A percentile compares a stretch with the other conserved stretches of the same genome.
phyloP scores from a whole-genome alignment of 1,140 invertebrate genomes.

The Trichonephila inaurata region DNA sequence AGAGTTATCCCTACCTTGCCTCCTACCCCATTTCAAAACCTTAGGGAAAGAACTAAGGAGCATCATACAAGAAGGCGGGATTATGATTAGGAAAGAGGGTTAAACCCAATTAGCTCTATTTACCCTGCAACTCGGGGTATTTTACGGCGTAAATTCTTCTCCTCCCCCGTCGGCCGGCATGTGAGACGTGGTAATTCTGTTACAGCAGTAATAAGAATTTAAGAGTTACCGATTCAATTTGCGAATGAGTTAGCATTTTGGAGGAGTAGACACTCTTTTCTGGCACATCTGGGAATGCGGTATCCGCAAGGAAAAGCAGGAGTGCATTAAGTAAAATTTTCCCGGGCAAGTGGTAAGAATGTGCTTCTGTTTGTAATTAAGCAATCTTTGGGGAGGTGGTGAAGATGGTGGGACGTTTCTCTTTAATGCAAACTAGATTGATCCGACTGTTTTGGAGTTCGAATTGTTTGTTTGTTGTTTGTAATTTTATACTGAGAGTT shows the following conservation, averaged over 20 bases:
- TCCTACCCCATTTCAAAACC: background rate
- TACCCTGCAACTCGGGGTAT: slow-evolving; percentile 29
- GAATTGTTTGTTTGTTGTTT: too few species aligned
- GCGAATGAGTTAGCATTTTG: slow-evolving; percentile 34
- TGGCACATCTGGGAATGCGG: background rate
- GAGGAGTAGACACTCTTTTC: background rate
- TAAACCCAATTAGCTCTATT: slow-evolving; percentile 46
- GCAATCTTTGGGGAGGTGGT: background rate
- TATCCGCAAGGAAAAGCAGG: background rate
- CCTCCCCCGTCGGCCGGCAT: background rate
- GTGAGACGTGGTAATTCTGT: slow-evolving; percentile 11
- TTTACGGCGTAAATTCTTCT: slow-evolving; percentile 30
- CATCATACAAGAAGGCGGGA: slow-evolving; percentile 16
- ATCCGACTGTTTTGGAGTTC: too few species aligned
- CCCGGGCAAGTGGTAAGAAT: background rate
- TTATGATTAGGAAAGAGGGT: slow-evolving; percentile 43
- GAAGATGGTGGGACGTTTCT: background rate
- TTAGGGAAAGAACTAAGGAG: background rate
- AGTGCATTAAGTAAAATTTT: slow-evolving; percentile 21
- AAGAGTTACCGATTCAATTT: slow-evolving; percentile 47
- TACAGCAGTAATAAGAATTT: slow-evolving; percentile 45
- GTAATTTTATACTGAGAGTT: too few species aligned
- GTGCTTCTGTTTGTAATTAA: background rate
- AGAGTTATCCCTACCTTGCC: background rate
- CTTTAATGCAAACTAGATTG: too few species aligned